Percentiles rank a stretch among this genome's conserved stretches.
Conservation (phyloP, 2,797 vertebrate species). For the Sebastes nivosus region DNA sequence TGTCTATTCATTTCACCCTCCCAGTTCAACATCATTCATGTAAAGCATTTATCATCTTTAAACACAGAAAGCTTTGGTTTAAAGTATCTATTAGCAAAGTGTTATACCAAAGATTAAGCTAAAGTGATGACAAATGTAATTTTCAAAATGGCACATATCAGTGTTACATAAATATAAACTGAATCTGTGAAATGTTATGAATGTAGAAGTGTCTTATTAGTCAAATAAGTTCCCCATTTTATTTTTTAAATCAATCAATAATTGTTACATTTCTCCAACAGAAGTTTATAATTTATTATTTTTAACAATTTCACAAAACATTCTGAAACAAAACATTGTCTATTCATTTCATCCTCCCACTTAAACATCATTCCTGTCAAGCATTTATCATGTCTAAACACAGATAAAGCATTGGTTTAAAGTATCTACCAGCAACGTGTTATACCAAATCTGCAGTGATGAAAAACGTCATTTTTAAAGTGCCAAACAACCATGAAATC, state of each 20-base stretch:
- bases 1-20: neutral
- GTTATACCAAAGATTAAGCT: neutral
- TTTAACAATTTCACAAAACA: neutral
- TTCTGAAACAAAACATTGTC: neutral
- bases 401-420: neutral
- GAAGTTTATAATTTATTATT: neutral
- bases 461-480: neutral
- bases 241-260: neutral
- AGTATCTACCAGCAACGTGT: neutral
- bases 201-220: neutral
- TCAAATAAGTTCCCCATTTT: neutral
- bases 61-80: neutral
- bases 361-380: neutral
- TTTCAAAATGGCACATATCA: neutral
- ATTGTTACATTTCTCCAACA: neutral
- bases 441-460: neutral
- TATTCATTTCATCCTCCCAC: neutral
- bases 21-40: neutral
- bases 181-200: neutral
- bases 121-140: neutral
- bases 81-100: neutral
- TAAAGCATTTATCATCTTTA: neutral
- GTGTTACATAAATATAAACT: neutral
- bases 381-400: neutral
- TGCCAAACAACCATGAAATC: constrained; percentile 6